Base-by-base conservation (phyloP, 2,888 invertebrate genomes). In the Dioctria rufipes region DNA sequence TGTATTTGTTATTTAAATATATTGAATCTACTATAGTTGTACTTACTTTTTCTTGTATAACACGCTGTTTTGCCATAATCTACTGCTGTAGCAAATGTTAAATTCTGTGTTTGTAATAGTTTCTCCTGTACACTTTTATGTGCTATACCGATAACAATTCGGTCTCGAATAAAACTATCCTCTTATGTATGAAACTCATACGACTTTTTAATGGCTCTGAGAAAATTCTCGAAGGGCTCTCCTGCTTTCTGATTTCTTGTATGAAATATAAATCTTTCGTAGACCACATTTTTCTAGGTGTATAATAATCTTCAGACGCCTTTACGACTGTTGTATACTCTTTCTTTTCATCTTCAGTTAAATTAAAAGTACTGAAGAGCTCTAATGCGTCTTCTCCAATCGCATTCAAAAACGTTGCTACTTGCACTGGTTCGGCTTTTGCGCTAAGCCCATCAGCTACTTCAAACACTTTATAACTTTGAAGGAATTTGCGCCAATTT, bases 321-420 rank as follows among this genome's bases (percentile, higher is more conserved):
- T 82, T 67, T 4, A 83, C 73, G 0, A 86, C 84, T 25, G 82
- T 6, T 84, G 78, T 11, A 66, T 42, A 42, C 3, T 66, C 11
- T 3, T 42, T 42, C 13, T 9, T 66, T 6, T 66, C 81, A 11
- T 66, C 82, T 9, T 81, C 84, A 0, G 79, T 73, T 25, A 85
- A 51, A n/a, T 81, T 80, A 13, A 85, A 84, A 3, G 85, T 85
- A 39, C 85, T 82, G 65, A 78, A n/a, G n/a, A n/a, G n/a, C n/a
- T n/a, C n/a, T n/a, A n/a, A n/a, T n/a, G n/a, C n/a, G n/a, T n/a
- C n/a, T n/a, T n/a, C 81, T 4, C 85, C 84, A 46, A 85, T 83
- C 0, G 84, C 80, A 61, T 85, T 84, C 6, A 86, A 77, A 25
- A 85, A 83, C 66, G 85, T 84, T 40, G 84, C 85, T 0, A 85